These are phyloP conservation scores for Polypterus bichir DNA, from an alignment of 2,113 vertebrate genomes.

Conservation along the genomic window DNA sequence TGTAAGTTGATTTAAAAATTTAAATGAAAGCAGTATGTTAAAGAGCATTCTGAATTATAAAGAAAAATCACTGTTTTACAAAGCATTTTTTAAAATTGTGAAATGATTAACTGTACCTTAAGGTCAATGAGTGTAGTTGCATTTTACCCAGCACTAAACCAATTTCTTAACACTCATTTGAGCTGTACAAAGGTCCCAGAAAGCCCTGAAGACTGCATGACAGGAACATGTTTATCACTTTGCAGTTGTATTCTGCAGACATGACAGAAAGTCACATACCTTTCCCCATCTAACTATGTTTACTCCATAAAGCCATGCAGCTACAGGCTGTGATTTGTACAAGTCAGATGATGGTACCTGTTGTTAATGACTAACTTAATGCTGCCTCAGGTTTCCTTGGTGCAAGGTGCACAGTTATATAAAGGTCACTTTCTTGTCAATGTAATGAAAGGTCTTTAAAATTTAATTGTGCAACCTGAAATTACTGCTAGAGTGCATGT, in stretches of 20 bases:
- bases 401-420: constrained; percentile 52
- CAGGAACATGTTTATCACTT: constrained; percentile 44
- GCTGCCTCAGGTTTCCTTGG: constrained; percentile 38
- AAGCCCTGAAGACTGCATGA: constrained; percentile 48
- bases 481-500: neutral
- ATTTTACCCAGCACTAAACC: constrained; percentile 30
- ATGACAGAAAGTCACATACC: constrained; percentile 52
- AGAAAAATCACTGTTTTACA: no score
- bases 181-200: constrained; percentile 46
- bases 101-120: constrained; percentile 31
- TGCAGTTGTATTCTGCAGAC: constrained; percentile 49
- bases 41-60: no score
- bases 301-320: constrained; percentile 26
- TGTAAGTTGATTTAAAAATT: no score
- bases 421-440: constrained; percentile 46
- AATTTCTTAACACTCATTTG: constrained; percentile 36
- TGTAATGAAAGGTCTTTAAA: neutral
- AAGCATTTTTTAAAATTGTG: constrained; percentile 17
- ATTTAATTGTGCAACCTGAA: neutral
- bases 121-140: constrained; percentile 20
- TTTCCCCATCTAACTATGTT: constrained; percentile 23
- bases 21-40: no score
- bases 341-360: constrained; percentile 51
- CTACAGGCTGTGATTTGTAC: constrained; percentile 44
- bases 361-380: constrained; percentile 64